Base-by-base conservation (phyloP, 2,113 vertebrate species). In the Piprites chloris region DNA sequence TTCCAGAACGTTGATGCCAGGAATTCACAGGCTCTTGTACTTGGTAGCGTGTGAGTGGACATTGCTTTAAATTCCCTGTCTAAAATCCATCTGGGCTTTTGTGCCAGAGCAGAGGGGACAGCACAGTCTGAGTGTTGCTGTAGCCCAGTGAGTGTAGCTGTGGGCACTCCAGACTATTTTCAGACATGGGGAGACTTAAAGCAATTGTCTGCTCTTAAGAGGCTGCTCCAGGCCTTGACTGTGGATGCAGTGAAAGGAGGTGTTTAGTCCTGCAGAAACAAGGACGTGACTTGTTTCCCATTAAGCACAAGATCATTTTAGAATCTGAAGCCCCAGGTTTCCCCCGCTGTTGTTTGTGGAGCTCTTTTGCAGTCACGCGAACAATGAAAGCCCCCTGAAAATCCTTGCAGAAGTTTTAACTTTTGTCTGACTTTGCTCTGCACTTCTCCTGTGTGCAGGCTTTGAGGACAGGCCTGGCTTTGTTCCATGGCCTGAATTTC, bases 91-190 rank as follows among this genome's bases (percentile, higher is more conserved):
- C 5, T 71, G 26, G 30, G 50, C 67, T 89, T 94, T 85, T 93
- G 62, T 87, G 83, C 39, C 35, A 44, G 79, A 78, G 86, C 52
- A 94, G 37, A 66, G 49, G 55, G 46, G 47, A 33, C 44, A 9
- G 46, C 85, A 71, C 32, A 71, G 46, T 46, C 68, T 58, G 74
- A 92, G 56, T 75, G 89, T 81, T 69, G 30, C 65, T 53, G 17
- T 46, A 47, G 41, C 61, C 21, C 0, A 0, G 52, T 92, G 69
- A 91, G 50, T 85, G 24, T 93, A 85, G 93, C 96, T 95, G 56
- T 75, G 92, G 95, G 95, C 94, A 35, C 75, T 96, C 63, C 65
- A 49, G 44, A 37, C 68, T 90, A 33, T 91, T 95, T 89, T 85
- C 77, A 83, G 56, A 90, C 1, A 5, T 3, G 5, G n/a, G 35